Evolutionary conservation across 2,797 vertebrate genomes (phyloP).

Genomic region (Pogoniulus pusillus): DNA sequence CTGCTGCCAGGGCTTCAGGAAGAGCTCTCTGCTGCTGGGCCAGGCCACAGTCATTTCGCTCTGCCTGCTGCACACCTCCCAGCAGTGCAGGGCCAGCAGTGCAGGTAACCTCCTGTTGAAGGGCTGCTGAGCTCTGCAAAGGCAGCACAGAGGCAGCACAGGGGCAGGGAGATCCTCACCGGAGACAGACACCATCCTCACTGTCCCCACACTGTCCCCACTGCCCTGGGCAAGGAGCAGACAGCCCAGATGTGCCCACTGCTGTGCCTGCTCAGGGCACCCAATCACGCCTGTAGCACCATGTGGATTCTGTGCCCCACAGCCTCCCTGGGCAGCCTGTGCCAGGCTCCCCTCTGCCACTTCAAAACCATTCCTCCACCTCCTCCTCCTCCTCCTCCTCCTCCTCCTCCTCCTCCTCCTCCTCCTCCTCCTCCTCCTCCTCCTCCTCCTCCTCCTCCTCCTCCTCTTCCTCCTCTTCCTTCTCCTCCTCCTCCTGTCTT

Average conservation of each 20-base stretch:
- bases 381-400: too few relatives aligned
- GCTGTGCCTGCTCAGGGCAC: not conserved
- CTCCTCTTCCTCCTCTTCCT: too few relatives aligned
- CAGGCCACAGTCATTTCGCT: constrained; percentile 13
- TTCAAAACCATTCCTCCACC: too few relatives aligned
- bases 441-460: too few relatives aligned
- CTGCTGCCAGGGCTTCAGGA: not conserved
- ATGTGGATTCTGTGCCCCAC: too few relatives aligned
- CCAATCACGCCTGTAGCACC: too few relatives aligned
- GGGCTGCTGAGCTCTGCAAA: constrained; percentile 39
- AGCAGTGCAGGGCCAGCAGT: constrained; percentile 58
- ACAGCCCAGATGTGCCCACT: not conserved
- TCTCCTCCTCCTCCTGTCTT: too few relatives aligned
- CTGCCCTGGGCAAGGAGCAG: too few relatives aligned
- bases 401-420: too few relatives aligned
- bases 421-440: too few relatives aligned
- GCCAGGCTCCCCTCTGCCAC: too few relatives aligned
- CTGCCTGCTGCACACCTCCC: constrained; percentile 10
- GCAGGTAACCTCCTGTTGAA: constrained; percentile 54
- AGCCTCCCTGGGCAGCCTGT: too few relatives aligned
- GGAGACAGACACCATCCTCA: not conserved
- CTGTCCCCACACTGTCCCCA: not conserved
- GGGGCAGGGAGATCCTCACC: constrained; percentile 3
- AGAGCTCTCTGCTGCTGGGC: not conserved
- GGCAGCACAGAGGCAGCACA: constrained; percentile 59